Evolutionary conservation across 2,888 invertebrate genomes (phyloP), one percentile per base, ranked within the genome.

Genomic region (Perithous albicinctus): DNA sequence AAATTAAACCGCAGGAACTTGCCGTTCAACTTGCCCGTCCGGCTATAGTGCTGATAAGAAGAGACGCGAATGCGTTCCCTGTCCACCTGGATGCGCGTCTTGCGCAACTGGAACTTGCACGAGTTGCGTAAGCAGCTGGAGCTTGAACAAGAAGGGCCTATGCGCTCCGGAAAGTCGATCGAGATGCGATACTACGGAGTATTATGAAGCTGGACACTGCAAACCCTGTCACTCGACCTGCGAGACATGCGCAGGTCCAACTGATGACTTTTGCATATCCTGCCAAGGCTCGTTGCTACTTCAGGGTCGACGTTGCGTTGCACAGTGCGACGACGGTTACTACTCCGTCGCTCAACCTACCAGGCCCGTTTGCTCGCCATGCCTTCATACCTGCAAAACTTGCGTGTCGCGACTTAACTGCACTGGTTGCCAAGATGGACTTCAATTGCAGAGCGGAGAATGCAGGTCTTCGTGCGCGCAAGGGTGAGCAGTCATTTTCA

Each of bases 331-430:
- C 76, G 94, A 94, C 74, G 97, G 97, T 0, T 97, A 94, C 92
- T 97, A 95, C 90, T 94, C 96, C 82, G 96, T 96, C 85, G 96
- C 95, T 0, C 94, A 95, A 0, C 88, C 90, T 1, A 88, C 89
- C 4, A 86, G 91, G 29, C 89, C 91, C 0, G 80, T 91, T 23
- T 98, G 98, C 90, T 95, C 96, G 43, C 96, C 96, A 1, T 98
- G 98, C 90, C 93, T 97, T 85, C 96, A 97, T 91, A 96, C 97
- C 2, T 97, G 97, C 91, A 94, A 95, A 0, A 95, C 95, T 64
- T 97, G 97, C 91, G 95, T 95, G 2, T 96, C 97, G 0, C 94
- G 97, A 69, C 94, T 96, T 76, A 97, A 97, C 92, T 98, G 97
- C 90, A 97, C 97, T 0, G 94, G 95, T 26, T 98, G 98, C 90